Conservation (phyloP, 2,113 vertebrate genomes). For the Thalassoma bifasciatum region DNA sequence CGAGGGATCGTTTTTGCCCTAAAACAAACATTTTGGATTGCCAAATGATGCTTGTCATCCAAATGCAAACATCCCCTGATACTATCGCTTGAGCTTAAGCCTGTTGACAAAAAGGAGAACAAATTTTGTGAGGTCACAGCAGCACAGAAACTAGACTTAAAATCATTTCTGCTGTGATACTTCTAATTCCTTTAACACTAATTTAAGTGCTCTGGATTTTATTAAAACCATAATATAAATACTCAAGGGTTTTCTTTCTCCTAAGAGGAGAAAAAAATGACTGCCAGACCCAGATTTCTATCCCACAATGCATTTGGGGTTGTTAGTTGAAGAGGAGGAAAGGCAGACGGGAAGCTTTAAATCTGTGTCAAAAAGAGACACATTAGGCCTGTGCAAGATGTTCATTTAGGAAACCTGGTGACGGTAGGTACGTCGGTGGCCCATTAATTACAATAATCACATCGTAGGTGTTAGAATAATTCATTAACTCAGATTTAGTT, state of each 20-base stretch:
- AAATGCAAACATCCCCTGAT: conserved; percentile 65
- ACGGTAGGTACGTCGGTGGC: conserved; percentile 76
- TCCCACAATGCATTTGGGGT: conserved; percentile 70
- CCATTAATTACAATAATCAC: conserved; percentile 87
- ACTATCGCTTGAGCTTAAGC: conserved; percentile 44
- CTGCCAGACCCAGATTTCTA: conserved; percentile 74
- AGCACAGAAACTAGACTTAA: conserved; percentile 25
- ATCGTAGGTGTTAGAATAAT: conserved; percentile 85
- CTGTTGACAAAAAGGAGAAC: conserved; percentile 53
- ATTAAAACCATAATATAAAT: conserved; percentile 69
- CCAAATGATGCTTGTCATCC: conserved; percentile 66
- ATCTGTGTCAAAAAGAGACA: conserved; percentile 80
- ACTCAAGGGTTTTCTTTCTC: conserved; percentile 61
- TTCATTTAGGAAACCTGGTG: conserved; percentile 81
- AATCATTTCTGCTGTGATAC: conserved; percentile 37
- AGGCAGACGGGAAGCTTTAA: conserved; percentile 67
- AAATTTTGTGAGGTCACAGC: conserved; percentile 36
- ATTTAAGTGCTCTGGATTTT: conserved; percentile 57
- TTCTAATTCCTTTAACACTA: conserved; percentile 52
- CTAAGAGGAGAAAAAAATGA: conserved; percentile 63
- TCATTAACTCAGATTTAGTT: conserved; percentile 87
- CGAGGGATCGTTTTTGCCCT: conserved; percentile 39
- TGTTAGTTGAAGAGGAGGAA: conserved; percentile 46
- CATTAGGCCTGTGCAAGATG: conserved; percentile 72
- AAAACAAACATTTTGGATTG: conserved; percentile 64